Base-by-base conservation (phyloP, 2,888 invertebrate genomes). In the Ischnura elegans region DNA sequence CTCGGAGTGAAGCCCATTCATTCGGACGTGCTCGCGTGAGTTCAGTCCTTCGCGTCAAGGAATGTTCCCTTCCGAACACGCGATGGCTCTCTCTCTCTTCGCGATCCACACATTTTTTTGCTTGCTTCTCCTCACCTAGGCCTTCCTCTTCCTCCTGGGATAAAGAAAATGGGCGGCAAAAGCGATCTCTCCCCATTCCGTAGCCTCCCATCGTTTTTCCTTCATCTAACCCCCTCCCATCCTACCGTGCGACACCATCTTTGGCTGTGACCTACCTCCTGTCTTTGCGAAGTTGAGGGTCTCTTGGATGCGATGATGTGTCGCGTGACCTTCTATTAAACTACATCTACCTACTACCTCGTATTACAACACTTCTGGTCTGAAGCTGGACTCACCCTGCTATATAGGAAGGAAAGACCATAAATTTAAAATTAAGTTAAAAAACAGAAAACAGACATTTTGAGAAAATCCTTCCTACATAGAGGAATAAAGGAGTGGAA, bases 1-100 rank as follows among this genome's bases (percentile, higher is more conserved):
- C 51, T 36, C 36, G 46, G 87, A 51, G 87, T 87, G 55, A 87
- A 51, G n/a, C 87, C 51, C 51, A 87, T 87, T 87, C 87, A 51
- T 51, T 87, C 42, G 51, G 87, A 29, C 87, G 21, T 51, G 87
- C 87, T 87, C 47, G 87, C 87, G 87, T 87, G 87, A 87, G 51
- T 47, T 51, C 47, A 51, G 36, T 47, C 16, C 87, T 55, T 51
- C 36, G 51, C 29, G 76, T 36, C 76, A 36, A 76, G 76, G 76
- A 76, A 76, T 76, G 76, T 76, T 76, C 36, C 76, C 76, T 21
- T 36, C 36, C 6, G 13, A 5, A 36, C 76, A 36, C 76, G 76
- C 29, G 76, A 36, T 21, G 76, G 76, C 21, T 29, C 76, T 76
- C 29, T 76, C n/a, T n/a, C n/a, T 76, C 6, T 5, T 19, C 76